These are phyloP conservation scores for Nasonia vitripennis DNA, from an alignment of 1,140 invertebrate genomes.

Conservation along the genomic window DNA sequence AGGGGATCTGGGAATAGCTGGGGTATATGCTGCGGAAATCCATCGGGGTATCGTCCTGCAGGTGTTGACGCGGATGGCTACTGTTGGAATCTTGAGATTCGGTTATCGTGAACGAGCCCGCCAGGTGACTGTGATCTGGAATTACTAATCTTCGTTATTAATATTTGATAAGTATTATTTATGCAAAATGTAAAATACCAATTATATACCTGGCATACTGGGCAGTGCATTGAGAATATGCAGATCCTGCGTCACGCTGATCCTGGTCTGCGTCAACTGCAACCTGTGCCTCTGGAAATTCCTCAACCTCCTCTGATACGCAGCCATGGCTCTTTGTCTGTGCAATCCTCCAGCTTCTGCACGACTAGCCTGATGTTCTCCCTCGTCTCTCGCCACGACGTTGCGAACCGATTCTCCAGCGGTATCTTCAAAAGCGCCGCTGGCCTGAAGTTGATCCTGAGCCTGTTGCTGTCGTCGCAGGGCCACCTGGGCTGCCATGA, in stretches of 20 bases:
- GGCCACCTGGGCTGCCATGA: constrained; percentile 89
- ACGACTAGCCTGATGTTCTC: too few species aligned
- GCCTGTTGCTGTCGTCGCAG: constrained; percentile 80
- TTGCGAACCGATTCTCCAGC: too few species aligned
- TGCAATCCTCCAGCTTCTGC: constrained; percentile 25
- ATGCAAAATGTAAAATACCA: not conserved
- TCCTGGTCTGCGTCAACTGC: constrained; percentile 68
- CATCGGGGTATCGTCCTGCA: not conserved
- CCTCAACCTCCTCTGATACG: constrained; percentile 78
- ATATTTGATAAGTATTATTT: too few species aligned
- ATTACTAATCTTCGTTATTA: constrained; percentile 12
- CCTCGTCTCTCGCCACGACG: not conserved
- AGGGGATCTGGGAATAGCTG: constrained; percentile 58
- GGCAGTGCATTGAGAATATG: constrained; percentile 61
- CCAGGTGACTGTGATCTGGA: not conserved
- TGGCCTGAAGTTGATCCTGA: constrained; percentile 65
- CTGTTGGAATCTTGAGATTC: not conserved
- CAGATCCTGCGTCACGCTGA: constrained; percentile 68
- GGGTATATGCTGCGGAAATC: constrained; percentile 25
- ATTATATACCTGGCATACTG: constrained; percentile 56
- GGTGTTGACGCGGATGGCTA: not conserved
- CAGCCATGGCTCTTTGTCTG: constrained; percentile 73
- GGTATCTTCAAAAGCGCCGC: not conserved
- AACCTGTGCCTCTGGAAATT: constrained; percentile 78
- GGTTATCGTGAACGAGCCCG: not conserved